phyloP scores from a whole-genome alignment of 2,888 invertebrate species.

The Watsonalla cultraria region DNA sequence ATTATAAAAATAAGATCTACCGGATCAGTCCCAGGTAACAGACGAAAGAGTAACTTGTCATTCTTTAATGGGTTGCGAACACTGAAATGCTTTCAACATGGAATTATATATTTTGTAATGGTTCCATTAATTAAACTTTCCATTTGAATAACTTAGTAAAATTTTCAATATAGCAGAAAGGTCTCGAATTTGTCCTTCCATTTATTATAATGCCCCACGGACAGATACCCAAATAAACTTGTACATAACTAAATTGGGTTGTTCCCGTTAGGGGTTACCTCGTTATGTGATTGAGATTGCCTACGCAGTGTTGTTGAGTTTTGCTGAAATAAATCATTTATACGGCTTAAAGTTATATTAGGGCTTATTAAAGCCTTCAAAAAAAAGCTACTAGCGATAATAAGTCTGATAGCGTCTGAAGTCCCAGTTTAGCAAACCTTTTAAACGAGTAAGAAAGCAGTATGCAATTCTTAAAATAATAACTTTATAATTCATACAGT shows the following conservation, averaged over 20 bases:
- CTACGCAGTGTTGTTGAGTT: constrained; percentile 41
- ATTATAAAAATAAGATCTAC: not conserved
- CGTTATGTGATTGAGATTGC: constrained; percentile 67
- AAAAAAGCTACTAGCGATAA: too few species aligned
- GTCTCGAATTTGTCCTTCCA: constrained; percentile 62
- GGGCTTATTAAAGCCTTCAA: too few species aligned
- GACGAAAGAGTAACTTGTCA: not conserved
- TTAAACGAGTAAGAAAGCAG: too few species aligned
- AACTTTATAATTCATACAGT: too few species aligned
- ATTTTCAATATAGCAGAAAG: constrained; percentile 57
- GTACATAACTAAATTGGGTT: constrained; percentile 71
- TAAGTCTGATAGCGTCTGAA: too few species aligned
- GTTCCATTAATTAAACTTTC: constrained; percentile 39
- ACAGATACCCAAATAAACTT: constrained; percentile 70
- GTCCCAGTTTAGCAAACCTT: too few species aligned
- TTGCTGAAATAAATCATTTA: constrained; percentile 31
- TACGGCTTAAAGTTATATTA: constrained; percentile 7
- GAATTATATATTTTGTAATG: not conserved
- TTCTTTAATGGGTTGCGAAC: not conserved
- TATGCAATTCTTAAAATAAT: too few species aligned
- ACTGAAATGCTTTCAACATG: not conserved
- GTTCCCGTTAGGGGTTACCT: constrained; percentile 58
- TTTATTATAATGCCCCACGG: constrained; percentile 65
- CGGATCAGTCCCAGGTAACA: not conserved
- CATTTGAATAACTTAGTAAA: constrained; percentile 41